Evolutionary conservation across 2,888 invertebrate genomes (phyloP), one percentile per base, ranked within the genome.

Genomic region (Cepaea hortensis): DNA sequence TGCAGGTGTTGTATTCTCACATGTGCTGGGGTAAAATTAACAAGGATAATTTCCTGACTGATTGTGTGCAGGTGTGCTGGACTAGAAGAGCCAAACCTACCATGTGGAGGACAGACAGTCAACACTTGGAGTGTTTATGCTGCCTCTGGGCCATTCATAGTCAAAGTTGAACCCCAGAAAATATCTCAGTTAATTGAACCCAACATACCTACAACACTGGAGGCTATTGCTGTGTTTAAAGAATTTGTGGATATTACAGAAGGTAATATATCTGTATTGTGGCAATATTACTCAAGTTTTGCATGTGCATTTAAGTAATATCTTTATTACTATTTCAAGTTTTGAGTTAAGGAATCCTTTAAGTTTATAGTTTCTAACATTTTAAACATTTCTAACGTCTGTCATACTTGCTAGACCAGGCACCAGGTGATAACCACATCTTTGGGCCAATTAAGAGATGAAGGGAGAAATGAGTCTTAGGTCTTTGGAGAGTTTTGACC

Each of bases 71-170:
- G 86, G 46, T 86, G 86, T 70, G 15, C 35, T n/a, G 86, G 48
- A 6, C 55, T 83, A 61, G 77, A 55, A 18, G 79, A 84, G 9
- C 23, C 83, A 72, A 35, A 70, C 20, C 84, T 86, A 35, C 68
- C 82, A 5, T 87, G 87, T 73, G 87, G 87, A 15, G 87, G 84
- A 18, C 23, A 48, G 20, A 55, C n/a, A 79, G 11, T 20, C 5
- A 68, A 84, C 20, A 72, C 81, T 72, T 84, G 84, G 80, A 87
- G 87, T 72, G 80, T 87, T 50, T 87, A 87, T 75, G 11, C 73
- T 13, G 61, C 80, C 13, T 48, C 61, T 7, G 87, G 87, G 46
- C 87, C 87, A 35, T 87, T 81, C 76, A 84, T 87, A 62, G 65
- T 55, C 5, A 46, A 79, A 15, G 80, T 73, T 18, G 20, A 68